Evolutionary conservation across 2,113 vertebrate species (phyloP).

Genomic region (Empidonax traillii): DNA sequence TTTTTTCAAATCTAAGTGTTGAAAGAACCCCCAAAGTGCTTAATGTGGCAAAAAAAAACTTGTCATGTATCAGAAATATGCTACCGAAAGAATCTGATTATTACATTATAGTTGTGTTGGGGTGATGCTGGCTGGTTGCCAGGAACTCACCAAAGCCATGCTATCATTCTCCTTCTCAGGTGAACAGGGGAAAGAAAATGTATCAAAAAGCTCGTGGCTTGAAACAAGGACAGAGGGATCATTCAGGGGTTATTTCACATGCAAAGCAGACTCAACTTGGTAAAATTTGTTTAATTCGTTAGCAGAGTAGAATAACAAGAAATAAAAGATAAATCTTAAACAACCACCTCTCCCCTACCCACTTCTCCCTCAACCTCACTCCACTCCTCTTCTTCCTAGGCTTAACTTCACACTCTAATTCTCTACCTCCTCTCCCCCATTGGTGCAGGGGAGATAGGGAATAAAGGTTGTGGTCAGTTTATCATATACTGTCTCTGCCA

Average conservation of each 20-base stretch:
- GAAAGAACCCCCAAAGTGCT: background rate
- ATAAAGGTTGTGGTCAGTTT: background rate
- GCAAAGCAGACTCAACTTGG: background rate
- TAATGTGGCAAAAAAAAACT: background rate
- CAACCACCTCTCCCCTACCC: background rate
- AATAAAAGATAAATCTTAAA: background rate
- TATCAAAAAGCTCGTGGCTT: background rate
- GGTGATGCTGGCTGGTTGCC: background rate
- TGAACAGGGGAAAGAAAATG: background rate
- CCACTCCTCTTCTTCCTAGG: background rate
- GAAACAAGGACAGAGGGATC: background rate
- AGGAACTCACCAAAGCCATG: background rate
- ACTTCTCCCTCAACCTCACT: no score
- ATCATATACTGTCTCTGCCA: fast-evolving
- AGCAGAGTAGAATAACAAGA: background rate
- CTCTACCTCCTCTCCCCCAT: background rate
- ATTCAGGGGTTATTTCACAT: background rate
- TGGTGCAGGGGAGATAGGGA: background rate
- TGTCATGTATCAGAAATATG: background rate
- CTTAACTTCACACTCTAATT: background rate
- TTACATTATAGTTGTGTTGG: background rate
- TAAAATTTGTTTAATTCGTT: background rate
- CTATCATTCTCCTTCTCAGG: background rate
- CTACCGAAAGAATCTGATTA: background rate
- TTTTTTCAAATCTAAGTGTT: background rate